Base-by-base conservation (phyloP, 2,797 vertebrate species). In the Scolopax bukidnonensis region DNA sequence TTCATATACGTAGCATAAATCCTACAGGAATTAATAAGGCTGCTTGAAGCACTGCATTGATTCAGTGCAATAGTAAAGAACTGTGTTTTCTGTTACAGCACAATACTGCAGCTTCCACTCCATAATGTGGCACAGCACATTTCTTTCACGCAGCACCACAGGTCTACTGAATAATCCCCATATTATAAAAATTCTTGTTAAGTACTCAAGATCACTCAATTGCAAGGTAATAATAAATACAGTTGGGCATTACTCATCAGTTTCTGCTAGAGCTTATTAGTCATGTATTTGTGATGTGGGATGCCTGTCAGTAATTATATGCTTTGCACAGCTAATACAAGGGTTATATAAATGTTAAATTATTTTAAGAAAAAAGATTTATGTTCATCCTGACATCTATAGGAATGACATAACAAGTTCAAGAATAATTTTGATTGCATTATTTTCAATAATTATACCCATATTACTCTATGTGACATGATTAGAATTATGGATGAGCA, bases 321-420 rank as follows among this genome's bases (percentile, higher is more conserved):
- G 21, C 47, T 84, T 38, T 53, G 64, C 74, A 81, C 2, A 64
- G 89, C 8, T 76, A 25, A 87, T 30, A 84, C 19, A 63, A 67
- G 28, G 30, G 10, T 87, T 77, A 76, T 25, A 90, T 45, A 93
- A 89, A 82, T n/a, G 23, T 12, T 41, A 53, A 59, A 89, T 87
- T 92, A 84, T 79, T 88, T 90, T 61, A 88, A 78, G 54, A 85
- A 90, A 93, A 82, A 18, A 75, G 33, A 60, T 61, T 81, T 75
- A n/a, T 40, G 45, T 61, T 89, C 19, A 84, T 67, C 57, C 48
- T 95, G 56, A 56, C 48, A 87, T 63, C 63, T 69, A 70, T 3
- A 79, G 36, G 24, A 90, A 63, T 54, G 86, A 57, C 18, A 13
- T 17, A 67, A 40, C 6, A 85, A 85, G 30, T 75, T 90, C 27